Conservation (phyloP, 2,888 invertebrate genomes). For the Villa cingulata region DNA sequence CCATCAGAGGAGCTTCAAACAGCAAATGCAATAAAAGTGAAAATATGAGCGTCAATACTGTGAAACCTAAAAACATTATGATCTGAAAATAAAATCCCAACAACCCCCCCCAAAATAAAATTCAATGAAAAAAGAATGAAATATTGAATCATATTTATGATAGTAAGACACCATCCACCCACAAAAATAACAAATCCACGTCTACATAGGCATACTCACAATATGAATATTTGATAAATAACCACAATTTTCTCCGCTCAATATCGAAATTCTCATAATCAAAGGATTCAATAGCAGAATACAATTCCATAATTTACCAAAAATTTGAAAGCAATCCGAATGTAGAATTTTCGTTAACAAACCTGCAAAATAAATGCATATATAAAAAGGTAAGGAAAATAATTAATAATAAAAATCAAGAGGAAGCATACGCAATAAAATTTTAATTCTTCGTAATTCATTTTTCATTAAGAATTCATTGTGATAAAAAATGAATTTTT, state of each 20-base stretch:
- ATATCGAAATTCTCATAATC: slow-evolving; percentile 36
- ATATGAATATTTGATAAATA: slow-evolving; percentile 38
- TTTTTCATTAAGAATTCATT: no score
- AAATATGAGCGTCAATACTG: slow-evolving; percentile 33
- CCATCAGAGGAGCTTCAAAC: slow-evolving; percentile 47
- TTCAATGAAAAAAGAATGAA: background rate
- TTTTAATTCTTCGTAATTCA: no score
- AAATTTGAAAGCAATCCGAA: slow-evolving; percentile 37
- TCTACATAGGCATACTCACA: slow-evolving; percentile 33
- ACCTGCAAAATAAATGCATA: slow-evolving; percentile 31
- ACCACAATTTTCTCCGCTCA: slow-evolving; percentile 37
- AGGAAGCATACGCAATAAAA: no score
- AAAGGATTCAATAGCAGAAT: slow-evolving; percentile 41
- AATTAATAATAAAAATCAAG: no score
- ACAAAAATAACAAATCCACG: no score
- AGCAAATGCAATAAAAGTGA: slow-evolving; percentile 41
- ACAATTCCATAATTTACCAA: slow-evolving; percentile 43
- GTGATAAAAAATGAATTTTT: no score
- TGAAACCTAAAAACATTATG: slow-evolving; percentile 40
- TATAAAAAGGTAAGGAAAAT: slow-evolving; percentile 15
- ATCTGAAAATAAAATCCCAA: slow-evolving; percentile 36
- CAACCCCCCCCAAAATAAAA: no score
- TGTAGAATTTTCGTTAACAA: slow-evolving; percentile 35
- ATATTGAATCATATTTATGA: no score
- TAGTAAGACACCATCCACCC: background rate